These are phyloP conservation scores for Spialia ferax DNA, from an alignment of 2,888 invertebrate genomes.

Conservation along the genomic window DNA sequence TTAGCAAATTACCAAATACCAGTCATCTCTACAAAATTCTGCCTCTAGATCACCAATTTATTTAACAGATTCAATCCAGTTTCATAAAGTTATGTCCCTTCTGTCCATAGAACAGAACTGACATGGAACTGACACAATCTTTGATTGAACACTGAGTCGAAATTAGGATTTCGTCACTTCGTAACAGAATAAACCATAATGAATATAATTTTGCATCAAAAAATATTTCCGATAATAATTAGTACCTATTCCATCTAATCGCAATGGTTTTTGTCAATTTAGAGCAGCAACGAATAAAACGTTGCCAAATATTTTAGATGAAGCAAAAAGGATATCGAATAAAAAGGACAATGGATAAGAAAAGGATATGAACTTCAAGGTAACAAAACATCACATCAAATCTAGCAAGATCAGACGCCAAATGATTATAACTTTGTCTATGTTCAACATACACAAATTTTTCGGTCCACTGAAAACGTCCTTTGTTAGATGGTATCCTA, in stretches of 20 bases:
- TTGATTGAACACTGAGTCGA: background rate
- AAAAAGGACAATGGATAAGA: too few species aligned
- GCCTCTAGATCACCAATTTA: background rate
- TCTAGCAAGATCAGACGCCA: background rate
- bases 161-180: background rate
- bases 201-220: background rate
- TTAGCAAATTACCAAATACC: background rate
- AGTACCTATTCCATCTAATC: background rate
- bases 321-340: background rate
- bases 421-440: background rate
- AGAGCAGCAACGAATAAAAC: background rate
- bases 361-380: background rate
- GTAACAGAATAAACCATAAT: background rate
- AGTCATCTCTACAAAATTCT: background rate
- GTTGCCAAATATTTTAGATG: background rate
- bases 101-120: background rate
- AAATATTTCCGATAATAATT: background rate
- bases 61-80: background rate
- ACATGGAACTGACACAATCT: background rate
- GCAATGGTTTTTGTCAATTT: background rate
- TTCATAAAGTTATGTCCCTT: background rate
- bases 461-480: conserved; percentile 3
- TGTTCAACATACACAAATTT: background rate
- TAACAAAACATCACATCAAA: background rate
- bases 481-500: conserved; percentile 3